Evolutionary conservation across 2,797 vertebrate genomes (phyloP).

Genomic region (Danio jaintianensis): DNA sequence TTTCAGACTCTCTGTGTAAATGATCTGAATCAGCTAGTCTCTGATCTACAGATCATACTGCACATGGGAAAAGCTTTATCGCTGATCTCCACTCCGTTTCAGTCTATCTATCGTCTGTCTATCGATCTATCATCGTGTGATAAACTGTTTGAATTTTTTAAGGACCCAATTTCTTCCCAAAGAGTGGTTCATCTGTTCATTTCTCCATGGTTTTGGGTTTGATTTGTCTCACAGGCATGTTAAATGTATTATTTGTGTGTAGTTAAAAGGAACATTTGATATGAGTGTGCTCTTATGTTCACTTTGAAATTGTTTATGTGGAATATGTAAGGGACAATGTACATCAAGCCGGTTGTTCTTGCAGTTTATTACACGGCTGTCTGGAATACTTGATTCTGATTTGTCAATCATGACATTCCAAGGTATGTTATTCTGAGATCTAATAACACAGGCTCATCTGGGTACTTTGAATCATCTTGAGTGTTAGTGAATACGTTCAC

Average conservation of each 20-base stretch:
- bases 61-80: slow-evolving; percentile 10
- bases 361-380: too few relatives aligned
- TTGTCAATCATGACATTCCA: too few relatives aligned
- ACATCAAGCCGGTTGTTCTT: too few relatives aligned
- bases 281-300: neutral
- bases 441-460: too few relatives aligned
- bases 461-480: too few relatives aligned
- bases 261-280: neutral
- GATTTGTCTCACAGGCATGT: neutral
- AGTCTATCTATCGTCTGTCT: too few relatives aligned
- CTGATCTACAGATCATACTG: slow-evolving; percentile 13
- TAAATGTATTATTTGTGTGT: neutral
- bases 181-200: neutral
- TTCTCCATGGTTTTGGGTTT: neutral
- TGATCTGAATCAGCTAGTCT: neutral
- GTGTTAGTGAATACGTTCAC: too few relatives aligned
- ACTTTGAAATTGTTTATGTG: neutral
- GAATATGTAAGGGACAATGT: neutral
- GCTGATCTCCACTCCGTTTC: slow-evolving; percentile 2
- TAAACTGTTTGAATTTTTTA: slow-evolving; percentile 19
- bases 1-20: neutral
- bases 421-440: too few relatives aligned
- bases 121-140: neutral
- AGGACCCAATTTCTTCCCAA: neutral
- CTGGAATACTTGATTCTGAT: too few relatives aligned